These are phyloP conservation scores for Clytia hemisphaerica DNA, from an alignment of 30 jellyfish, hydroid and myxozoan species.

Conservation along the genomic window DNA sequence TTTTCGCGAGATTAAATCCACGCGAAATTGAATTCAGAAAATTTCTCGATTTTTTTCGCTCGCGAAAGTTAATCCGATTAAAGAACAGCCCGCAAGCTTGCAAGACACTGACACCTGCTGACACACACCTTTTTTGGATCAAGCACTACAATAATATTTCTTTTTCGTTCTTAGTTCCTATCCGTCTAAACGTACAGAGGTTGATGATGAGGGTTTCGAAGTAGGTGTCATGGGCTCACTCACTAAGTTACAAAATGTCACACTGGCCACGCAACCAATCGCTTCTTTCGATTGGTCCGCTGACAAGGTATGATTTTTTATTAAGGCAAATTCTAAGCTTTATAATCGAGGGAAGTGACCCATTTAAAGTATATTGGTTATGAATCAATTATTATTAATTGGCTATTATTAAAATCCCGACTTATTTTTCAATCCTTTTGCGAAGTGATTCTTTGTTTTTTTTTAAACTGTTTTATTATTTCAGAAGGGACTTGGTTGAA, in stretches of 20 bases:
- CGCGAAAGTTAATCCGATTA: too few relatives aligned
- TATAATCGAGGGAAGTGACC: too few relatives aligned
- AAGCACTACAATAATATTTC: background rate
- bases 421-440: background rate
- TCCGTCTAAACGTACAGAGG: slow-evolving; percentile 61
- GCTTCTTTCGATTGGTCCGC: slow-evolving; percentile 85
- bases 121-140: background rate
- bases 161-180: slow-evolving; percentile 45
- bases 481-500: background rate
- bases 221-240: slow-evolving; percentile 82
- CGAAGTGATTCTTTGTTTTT: background rate
- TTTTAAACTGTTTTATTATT: background rate
- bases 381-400: background rate
- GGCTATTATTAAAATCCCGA: background rate
- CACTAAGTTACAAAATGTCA: slow-evolving; percentile 54
- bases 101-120: background rate
- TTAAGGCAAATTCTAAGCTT: too few relatives aligned
- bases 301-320: slow-evolving; percentile 43
- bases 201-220: slow-evolving; percentile 63
- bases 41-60: too few relatives aligned
- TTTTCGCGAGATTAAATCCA: too few relatives aligned
- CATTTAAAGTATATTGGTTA: background rate
- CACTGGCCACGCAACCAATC: slow-evolving; percentile 75
- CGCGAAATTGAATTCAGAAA: too few relatives aligned
- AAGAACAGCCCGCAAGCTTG: too few relatives aligned